Conservation (phyloP, 2,113 vertebrate species). For the Megaceryle maxima region DNA sequence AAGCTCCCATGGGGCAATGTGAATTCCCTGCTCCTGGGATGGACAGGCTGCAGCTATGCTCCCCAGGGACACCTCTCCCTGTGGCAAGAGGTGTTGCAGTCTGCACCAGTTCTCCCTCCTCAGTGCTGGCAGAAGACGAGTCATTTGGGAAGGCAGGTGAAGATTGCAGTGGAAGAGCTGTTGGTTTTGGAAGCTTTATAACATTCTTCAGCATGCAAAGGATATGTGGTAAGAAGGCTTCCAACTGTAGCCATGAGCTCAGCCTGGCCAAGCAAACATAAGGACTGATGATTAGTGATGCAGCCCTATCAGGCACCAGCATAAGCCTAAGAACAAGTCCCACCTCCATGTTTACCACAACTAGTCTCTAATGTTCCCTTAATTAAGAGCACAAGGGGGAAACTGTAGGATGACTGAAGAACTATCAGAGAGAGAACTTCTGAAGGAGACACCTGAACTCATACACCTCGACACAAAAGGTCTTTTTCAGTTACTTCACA, state of each 20-base stretch:
- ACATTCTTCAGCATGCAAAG: background rate
- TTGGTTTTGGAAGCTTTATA: background rate
- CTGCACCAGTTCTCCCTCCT: background rate
- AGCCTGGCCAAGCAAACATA: background rate
- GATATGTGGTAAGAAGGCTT: background rate
- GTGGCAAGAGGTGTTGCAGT: accelerated
- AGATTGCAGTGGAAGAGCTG: background rate
- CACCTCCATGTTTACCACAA: background rate
- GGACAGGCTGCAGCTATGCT: background rate
- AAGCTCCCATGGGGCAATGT: background rate
- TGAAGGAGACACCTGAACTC: background rate
- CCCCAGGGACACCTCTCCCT: background rate
- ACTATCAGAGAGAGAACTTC: background rate
- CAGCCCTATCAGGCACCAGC: background rate
- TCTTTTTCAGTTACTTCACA: background rate
- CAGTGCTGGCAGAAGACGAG: accelerated
- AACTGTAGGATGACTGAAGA: background rate
- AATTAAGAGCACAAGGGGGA: background rate
- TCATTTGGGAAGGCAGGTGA: background rate
- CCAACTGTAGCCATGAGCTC: background rate
- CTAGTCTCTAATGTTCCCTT: background rate
- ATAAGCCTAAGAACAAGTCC: background rate
- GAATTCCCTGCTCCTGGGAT: background rate
- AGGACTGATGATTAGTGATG: background rate
- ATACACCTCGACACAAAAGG: background rate